Base-by-base conservation (phyloP, 2,888 invertebrate species). In the Thecocarcelia acutangulata region DNA sequence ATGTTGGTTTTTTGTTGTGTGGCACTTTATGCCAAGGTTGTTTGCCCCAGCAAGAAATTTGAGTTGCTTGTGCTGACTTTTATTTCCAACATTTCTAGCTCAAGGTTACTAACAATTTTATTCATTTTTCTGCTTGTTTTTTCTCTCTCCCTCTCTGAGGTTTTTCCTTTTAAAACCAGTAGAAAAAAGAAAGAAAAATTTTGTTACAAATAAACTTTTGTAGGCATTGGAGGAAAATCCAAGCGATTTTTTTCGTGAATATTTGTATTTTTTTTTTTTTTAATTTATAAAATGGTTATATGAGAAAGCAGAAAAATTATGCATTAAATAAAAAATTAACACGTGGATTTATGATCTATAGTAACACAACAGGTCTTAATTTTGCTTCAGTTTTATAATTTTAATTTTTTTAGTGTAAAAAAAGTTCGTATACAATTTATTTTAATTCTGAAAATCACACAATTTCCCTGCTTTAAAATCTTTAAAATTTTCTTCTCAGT, bases 41-140 rank as follows among this genome's bases (percentile, higher is more conserved):
- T 64, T 50, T 64, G n/a, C 21, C 21, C 17, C 64, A 37, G 40
- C 40, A 15, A 21, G 37, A 40, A 17, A 40, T 72, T 19, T 44
- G 17, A 19, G 40, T 48, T 12, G n/a, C 33, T 28, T 50, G 28
- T 13, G 44, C 28, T 19, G 37, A 3, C 4, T 15, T 28, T 28
- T 64, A 28, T 21, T 46, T 48, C 15, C 5, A 8, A 13, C 17
- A 42, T 33, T 54, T 73, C 9, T 63, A 19, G 52, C 63, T 63
- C 63, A 63, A 73, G 61, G 73, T 63, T 52, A n/a, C 2, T 9
- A 50, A 11, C n/a, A 17, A 28, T 72, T 72, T 52, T 59, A 15
- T 50, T 44, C 33, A 28, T 68, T 19, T 24, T 24, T 58, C 15
- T 33, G 8, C 9, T 33, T 9, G 8, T 33, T 33, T 33, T 33